Evolutionary conservation across 2,113 vertebrate genomes (phyloP).

Genomic region (Onychorhynchus coronatus): DNA sequence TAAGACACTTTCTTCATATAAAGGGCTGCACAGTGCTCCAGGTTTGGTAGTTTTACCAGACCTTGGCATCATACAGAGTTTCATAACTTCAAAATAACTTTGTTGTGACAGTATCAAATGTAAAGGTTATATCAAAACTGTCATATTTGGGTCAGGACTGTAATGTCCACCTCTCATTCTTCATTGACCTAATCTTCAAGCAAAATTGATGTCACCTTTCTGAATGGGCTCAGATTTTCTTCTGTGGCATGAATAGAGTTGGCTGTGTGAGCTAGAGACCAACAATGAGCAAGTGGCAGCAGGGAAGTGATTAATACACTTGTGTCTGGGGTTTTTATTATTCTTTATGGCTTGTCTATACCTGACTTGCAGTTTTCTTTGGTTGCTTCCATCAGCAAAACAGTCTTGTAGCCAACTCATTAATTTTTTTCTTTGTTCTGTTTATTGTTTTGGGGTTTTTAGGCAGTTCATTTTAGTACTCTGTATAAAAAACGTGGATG

Average conservation of each 20-base stretch:
- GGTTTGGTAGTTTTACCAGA: not conserved
- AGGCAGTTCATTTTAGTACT: not conserved
- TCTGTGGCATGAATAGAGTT: not conserved
- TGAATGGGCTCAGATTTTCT: not conserved
- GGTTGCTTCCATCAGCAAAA: not conserved
- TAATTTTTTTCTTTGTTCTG: not conserved
- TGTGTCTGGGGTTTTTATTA: too few relatives aligned
- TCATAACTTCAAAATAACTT: not conserved
- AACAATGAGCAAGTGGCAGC: not conserved
- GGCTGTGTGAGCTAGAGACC: not conserved
- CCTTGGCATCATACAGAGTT: not conserved
- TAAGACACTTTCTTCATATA: not conserved
- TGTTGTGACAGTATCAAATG: not conserved
- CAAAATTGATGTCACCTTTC: not conserved
- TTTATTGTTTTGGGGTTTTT: not conserved
- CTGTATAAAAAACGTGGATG: not conserved
- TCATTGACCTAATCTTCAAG: not conserved
- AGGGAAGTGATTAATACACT: not conserved
- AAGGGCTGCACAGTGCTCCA: not conserved
- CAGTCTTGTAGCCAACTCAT: not conserved
- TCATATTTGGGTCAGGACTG: not conserved
- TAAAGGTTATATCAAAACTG: not conserved
- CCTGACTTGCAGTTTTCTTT: not conserved
- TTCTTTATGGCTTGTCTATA: not conserved
- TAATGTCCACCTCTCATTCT: not conserved